phyloP scores from a whole-genome alignment of 2,113 vertebrate genomes.

The Struthio camelus region DNA sequence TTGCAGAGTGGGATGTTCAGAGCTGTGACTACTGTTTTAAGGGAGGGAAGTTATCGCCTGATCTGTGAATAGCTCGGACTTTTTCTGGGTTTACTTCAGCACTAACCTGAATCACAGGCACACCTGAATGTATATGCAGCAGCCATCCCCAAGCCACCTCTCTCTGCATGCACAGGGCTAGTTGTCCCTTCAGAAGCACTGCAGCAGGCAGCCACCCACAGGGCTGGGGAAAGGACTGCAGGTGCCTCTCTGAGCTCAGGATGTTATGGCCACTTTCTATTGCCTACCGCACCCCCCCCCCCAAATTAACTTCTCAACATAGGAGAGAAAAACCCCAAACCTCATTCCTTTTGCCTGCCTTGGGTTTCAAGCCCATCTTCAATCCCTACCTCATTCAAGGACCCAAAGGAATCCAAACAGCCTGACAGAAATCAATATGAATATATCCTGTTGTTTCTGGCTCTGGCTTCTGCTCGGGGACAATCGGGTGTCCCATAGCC shows the following conservation, averaged over 20 bases:
- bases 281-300: neutral
- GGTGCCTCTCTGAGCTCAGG: neutral
- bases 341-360: neutral
- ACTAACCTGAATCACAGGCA: neutral
- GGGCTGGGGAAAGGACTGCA: neutral
- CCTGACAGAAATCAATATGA: neutral
- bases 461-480: neutral
- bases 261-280: neutral
- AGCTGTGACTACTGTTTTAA: neutral
- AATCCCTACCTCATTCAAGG: neutral
- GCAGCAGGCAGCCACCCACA: neutral
- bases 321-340: neutral
- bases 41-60: neutral
- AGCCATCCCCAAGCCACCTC: neutral
- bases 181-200: neutral
- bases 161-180: neutral
- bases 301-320: neutral
- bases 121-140: neutral
- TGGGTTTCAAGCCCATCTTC: neutral
- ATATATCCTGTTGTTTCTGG: accelerated
- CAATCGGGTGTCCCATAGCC: neutral
- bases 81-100: neutral
- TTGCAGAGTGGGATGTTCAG: neutral
- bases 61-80: neutral
- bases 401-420: neutral